These are phyloP conservation scores for Pollicipes pollicipes DNA, from an alignment of 1,140 invertebrate genomes.

Conservation along the genomic window DNA sequence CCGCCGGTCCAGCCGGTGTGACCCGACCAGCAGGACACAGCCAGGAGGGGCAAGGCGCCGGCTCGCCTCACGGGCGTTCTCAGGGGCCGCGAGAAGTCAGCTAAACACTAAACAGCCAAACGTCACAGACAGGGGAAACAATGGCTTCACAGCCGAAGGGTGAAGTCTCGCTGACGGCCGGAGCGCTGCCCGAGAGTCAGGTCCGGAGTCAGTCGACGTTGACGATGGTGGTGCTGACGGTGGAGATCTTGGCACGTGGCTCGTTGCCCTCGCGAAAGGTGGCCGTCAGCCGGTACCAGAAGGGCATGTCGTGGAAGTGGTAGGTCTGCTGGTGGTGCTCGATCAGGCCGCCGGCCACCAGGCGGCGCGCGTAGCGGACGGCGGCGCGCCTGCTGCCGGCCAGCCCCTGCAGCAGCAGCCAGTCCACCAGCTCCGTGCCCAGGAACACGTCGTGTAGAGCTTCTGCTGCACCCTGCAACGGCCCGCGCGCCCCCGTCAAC, in stretches of 20 bases:
- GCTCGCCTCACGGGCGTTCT: too few relatives aligned
- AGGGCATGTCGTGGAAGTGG: constrained; percentile 45
- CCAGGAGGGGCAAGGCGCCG: too few relatives aligned
- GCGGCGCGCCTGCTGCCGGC: constrained; percentile 54
- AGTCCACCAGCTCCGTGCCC: constrained; percentile 64
- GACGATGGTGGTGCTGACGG: not conserved
- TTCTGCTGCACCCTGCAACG: constrained; percentile 46
- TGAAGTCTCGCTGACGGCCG: too few relatives aligned
- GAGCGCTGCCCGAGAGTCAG: too few relatives aligned
- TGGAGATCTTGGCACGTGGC: not conserved
- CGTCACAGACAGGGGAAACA: too few relatives aligned
- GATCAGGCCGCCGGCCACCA: constrained; percentile 63
- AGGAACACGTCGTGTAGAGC: constrained; percentile 60
- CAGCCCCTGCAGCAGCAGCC: constrained; percentile 61
- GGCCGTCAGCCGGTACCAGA: constrained; percentile 26
- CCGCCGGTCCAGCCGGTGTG: too few relatives aligned
- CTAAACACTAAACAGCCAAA: too few relatives aligned
- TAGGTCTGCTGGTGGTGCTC: constrained; percentile 59
- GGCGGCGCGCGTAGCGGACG: constrained; percentile 58
- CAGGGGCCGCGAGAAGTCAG: too few relatives aligned
- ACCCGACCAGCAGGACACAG: too few relatives aligned
- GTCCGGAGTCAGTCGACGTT: not conserved
- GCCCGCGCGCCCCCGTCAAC: too few relatives aligned
- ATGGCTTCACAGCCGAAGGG: too few relatives aligned
- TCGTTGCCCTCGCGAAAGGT: not conserved